These are phyloP conservation scores for Scrobipalpa costella DNA, from an alignment of 2,888 invertebrate genomes.

Conservation along the genomic window DNA sequence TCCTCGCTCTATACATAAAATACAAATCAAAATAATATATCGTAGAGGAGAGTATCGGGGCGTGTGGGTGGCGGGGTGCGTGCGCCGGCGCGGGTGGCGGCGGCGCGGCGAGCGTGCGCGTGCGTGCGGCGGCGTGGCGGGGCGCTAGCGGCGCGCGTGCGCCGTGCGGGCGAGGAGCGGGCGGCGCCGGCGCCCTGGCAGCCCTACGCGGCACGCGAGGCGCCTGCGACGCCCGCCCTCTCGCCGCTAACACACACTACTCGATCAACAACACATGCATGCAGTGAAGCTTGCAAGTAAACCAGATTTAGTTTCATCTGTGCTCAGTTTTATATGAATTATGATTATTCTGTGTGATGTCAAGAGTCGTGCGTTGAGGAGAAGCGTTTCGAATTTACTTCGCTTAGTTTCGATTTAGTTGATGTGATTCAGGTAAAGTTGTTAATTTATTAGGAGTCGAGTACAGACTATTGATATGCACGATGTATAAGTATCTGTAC, in stretches of 20 bases:
- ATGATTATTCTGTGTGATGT: slow-evolving; percentile 80
- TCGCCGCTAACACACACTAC: slow-evolving; percentile 68
- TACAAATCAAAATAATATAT: slow-evolving; percentile 81
- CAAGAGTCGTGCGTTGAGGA: slow-evolving; percentile 81
- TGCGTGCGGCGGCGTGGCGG: slow-evolving; percentile 40
- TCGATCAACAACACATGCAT: slow-evolving; percentile 78
- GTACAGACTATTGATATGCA: slow-evolving; percentile 76
- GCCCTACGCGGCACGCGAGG: slow-evolving; percentile 20
- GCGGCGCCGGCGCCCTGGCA: slow-evolving; percentile 28
- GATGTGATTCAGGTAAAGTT: slow-evolving; percentile 75
- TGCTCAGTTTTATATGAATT: slow-evolving; percentile 80
- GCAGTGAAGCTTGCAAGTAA: slow-evolving; percentile 81
- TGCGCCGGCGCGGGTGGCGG: slow-evolving; percentile 36
- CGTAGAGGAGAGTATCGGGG: slow-evolving; percentile 78
- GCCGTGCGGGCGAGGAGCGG: slow-evolving; percentile 34
- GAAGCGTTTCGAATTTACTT: slow-evolving; percentile 82
- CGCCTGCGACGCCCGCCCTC: slow-evolving; percentile 40
- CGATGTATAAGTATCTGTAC: slow-evolving; percentile 71
- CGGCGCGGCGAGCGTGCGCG: slow-evolving; percentile 57
- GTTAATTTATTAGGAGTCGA: slow-evolving; percentile 65
- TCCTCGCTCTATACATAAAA: slow-evolving; percentile 93
- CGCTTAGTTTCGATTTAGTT: slow-evolving; percentile 50
- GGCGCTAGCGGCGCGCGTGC: slow-evolving; percentile 37
- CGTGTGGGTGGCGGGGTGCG: slow-evolving; percentile 69
- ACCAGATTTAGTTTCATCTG: slow-evolving; percentile 79